phyloP scores from a whole-genome alignment of 2,113 vertebrate species.

The Rhinoptilus africanus region DNA sequence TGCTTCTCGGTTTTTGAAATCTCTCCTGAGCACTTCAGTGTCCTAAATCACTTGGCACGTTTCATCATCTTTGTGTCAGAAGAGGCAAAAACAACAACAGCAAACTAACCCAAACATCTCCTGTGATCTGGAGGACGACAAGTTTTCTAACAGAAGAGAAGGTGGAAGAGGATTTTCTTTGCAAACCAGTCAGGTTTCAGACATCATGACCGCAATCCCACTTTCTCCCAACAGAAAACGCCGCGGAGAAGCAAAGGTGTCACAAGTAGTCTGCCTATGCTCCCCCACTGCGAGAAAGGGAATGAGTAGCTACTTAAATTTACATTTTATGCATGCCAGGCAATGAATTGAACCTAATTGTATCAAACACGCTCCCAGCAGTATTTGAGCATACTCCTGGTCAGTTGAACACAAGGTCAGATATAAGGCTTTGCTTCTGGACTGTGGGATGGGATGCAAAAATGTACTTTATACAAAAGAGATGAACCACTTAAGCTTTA shows the following conservation, averaged over 20 bases:
- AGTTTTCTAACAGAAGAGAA: background rate
- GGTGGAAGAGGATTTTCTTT: background rate
- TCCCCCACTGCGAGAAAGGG: background rate
- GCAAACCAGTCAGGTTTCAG: background rate
- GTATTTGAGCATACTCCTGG: background rate
- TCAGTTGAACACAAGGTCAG: background rate
- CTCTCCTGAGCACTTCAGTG: background rate
- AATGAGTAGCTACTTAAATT: background rate
- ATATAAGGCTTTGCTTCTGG: background rate
- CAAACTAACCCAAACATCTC: background rate
- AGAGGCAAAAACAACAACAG: background rate
- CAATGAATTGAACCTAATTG: background rate
- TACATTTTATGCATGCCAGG: background rate
- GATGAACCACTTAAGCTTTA: background rate
- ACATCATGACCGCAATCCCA: background rate
- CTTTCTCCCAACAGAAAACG: background rate
- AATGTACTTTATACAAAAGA: background rate
- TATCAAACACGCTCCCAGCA: background rate
- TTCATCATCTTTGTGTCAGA: background rate
- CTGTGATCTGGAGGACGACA: accelerated
- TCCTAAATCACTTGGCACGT: background rate
- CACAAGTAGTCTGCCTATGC: background rate
- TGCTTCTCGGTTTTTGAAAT: background rate
- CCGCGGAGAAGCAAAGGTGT: background rate
- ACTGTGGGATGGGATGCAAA: background rate